A percentile compares a stretch with the other conserved stretches of the same genome.
These are phyloP conservation scores for Morus bassanus DNA, from an alignment of 2,797 vertebrate species.

Conservation along the genomic window DNA sequence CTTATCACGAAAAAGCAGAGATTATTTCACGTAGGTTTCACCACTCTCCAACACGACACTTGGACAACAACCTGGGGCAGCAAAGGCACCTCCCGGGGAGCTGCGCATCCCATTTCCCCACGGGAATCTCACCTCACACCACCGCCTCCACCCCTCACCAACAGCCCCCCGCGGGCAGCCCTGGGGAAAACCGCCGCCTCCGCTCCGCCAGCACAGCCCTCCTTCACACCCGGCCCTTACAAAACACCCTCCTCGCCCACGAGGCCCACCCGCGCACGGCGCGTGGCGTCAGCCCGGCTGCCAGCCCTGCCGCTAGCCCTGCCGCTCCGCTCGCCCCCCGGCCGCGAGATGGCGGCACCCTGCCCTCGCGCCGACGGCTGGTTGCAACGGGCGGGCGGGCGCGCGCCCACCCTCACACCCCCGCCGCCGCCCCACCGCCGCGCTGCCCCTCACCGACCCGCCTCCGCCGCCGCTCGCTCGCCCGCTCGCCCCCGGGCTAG, in stretches of 20 bases:
- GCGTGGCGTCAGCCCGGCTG: too few species aligned
- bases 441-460: background rate
- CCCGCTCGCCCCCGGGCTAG: background rate
- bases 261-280: accelerated
- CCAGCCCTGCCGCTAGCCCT: background rate
- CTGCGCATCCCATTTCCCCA: background rate
- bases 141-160: too few species aligned
- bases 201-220: background rate
- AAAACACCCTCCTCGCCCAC: accelerated
- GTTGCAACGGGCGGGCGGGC: background rate
- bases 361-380: background rate
- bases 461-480: too few species aligned
- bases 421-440: too few species aligned
- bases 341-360: background rate
- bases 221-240: accelerated
- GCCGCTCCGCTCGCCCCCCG: too few species aligned
- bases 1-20: background rate
- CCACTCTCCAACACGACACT: accelerated
- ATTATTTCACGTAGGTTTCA: accelerated
- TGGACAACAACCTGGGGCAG: background rate
- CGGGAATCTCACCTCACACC: background rate
- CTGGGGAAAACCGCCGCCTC: accelerated
- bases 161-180: too few species aligned
- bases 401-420: background rate
- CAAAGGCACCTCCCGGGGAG: background rate